A percentile compares a stretch with the other conserved stretches of the same genome.
Conservation (phyloP, 2,888 invertebrate species). For the Eupeodes latifasciatus region DNA sequence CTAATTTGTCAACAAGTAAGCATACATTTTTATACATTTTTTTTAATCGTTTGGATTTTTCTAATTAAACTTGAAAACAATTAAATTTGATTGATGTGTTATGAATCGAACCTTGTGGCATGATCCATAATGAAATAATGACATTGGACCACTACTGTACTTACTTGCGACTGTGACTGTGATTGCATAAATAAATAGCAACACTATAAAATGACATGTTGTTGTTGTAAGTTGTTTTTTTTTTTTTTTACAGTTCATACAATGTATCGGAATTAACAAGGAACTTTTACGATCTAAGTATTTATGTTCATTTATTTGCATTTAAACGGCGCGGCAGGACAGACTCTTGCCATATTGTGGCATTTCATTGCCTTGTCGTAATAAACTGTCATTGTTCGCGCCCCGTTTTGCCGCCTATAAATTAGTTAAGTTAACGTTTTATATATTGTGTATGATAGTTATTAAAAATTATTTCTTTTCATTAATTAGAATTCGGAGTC, state of each 20-base stretch:
- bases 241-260: neutral
- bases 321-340: neutral
- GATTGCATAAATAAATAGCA: slow-evolving; percentile 20
- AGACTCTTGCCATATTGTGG: slow-evolving; percentile 1
- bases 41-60: slow-evolving; percentile 55
- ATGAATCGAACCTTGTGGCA: slow-evolving; percentile 60
- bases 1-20: slow-evolving; percentile 72
- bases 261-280: slow-evolving; percentile 45
- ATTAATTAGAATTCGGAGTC: slow-evolving; percentile 66
- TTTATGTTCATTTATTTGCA: slow-evolving; percentile 45
- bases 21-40: slow-evolving; percentile 17
- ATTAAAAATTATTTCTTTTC: slow-evolving; percentile 57
- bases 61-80: slow-evolving; percentile 71
- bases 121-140: slow-evolving; percentile 44
- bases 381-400: slow-evolving; percentile 22
- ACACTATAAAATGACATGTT: neutral
- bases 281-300: neutral
- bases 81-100: slow-evolving; percentile 69
- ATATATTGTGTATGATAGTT: slow-evolving; percentile 55
- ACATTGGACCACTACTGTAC: neutral
- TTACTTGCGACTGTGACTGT: no score
- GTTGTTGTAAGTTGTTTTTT: neutral
- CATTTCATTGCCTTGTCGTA: slow-evolving; percentile 49
- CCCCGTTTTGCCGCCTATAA: slow-evolving; percentile 44
- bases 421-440: slow-evolving; percentile 57